Base-by-base conservation (phyloP, 2,888 invertebrate species). In the Lepidochitona cinerea region DNA sequence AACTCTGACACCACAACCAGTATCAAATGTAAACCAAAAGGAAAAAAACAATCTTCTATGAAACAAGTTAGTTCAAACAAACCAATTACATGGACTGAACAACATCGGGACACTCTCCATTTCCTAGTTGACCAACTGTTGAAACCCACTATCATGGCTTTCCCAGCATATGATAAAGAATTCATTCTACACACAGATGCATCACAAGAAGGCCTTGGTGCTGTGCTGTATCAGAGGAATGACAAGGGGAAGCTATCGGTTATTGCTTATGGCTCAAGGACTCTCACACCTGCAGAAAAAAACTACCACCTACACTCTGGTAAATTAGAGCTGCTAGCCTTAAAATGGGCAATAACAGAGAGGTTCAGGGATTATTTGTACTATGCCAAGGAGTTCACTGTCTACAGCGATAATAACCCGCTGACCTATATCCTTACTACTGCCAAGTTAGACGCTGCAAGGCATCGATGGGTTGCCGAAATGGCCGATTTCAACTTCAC, bases 181-280 rank as follows among this genome's bases (percentile, higher is more conserved):
- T 66, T 66, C 26, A 1, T 37, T 12, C n/a, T 33, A 18, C 66
- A 66, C 26, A 37, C n/a, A 14, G 90, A 91, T 81, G 91, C 90
- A 0, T 87, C 85, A 12, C 83, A 82, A 26, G 69, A 71, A 12
- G 68, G 68, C 4, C n/a, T 87, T 49, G 86, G 85, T 52, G 87
- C 89, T 0, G 87, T 89, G 7, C 37, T 78, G 26, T 68, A 49
- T 32, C 79, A 81, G 26, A 23, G 6, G 12, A 53, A 14, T 14
- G 18, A 29, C n/a, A 26, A 72, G 52, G 75, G 74, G 3, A 29
- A 26, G 26, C 72, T 75, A 32, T 66, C 35, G 9, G 75, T 74
- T 4, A 74, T 81, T 12, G 77, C 72, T 4, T 79, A 71, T 37
- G 59, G 70, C 0, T 79, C 81, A 2, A 72, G 79, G 14, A 72